Percentiles rank a stretch among this genome's conserved stretches.
phyloP scores from a whole-genome alignment of 1,140 invertebrate species.

The Drusus annulatus region DNA sequence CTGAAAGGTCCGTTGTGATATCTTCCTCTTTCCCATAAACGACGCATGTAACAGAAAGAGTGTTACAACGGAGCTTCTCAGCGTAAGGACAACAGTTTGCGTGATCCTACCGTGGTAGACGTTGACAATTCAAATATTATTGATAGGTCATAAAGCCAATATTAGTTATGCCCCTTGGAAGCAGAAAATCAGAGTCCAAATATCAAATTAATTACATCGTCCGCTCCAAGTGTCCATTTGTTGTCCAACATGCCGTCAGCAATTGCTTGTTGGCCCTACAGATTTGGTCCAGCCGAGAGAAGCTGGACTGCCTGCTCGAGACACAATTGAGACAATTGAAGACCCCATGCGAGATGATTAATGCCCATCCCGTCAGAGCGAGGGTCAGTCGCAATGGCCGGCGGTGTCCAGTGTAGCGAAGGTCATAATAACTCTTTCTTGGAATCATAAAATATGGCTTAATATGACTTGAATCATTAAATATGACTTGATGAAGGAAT shows the following conservation, averaged over 20 bases:
- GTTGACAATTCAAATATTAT: too few species aligned
- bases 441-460: too few species aligned
- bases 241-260: constrained; percentile 14
- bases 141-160: too few species aligned
- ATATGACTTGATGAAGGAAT: too few species aligned
- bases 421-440: too few species aligned
- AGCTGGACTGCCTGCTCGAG: neutral
- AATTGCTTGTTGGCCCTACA: constrained; percentile 34
- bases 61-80: too few species aligned
- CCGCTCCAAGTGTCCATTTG: constrained; percentile 8
- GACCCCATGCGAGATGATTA: constrained; percentile 32
- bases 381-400: constrained; percentile 12
- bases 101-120: too few species aligned
- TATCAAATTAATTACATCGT: constrained; percentile 12
- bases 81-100: too few species aligned
- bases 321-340: constrained; percentile 21
- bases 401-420: neutral
- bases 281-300: constrained; percentile 12
- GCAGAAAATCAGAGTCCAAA: constrained; percentile 8
- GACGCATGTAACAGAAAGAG: too few species aligned
- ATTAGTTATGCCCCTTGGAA: neutral
- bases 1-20: too few species aligned
- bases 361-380: neutral
- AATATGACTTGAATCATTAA: too few species aligned
- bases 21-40: too few species aligned